Percentiles rank a stretch among this genome's conserved stretches.
Conservation (phyloP, 2,888 invertebrate species). For the Dryobotodes eremita region DNA sequence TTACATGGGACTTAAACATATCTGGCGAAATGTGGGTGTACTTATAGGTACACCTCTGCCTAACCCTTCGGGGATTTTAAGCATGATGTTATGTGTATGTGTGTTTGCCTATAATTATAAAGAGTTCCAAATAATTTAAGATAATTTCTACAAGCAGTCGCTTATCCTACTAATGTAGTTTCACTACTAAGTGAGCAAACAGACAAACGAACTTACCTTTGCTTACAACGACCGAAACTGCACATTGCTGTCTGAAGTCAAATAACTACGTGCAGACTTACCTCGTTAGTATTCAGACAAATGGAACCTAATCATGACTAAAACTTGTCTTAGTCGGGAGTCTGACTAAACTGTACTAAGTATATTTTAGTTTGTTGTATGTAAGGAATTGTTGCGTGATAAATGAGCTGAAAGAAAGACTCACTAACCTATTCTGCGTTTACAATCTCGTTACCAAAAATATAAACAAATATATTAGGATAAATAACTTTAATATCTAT, state of each 20-base stretch:
- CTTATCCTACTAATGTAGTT: conserved; percentile 2
- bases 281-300: conserved; percentile 39
- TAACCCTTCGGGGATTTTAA: no score
- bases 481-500: no score
- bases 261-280: conserved; percentile 33
- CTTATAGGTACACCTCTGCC: neutral
- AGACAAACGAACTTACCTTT: conserved; percentile 16
- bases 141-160: neutral
- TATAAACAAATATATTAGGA: neutral
- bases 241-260: conserved; percentile 7
- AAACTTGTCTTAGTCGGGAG: conserved; percentile 7
- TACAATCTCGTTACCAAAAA: neutral
- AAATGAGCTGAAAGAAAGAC: neutral
- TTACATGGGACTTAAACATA: no score
- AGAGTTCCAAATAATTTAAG: neutral
- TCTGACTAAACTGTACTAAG: conserved; percentile 20
- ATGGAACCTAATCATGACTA: conserved; percentile 29
- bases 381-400: conserved; percentile 1
- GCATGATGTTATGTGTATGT: neutral
- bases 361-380: conserved; percentile 12
- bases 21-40: no score
- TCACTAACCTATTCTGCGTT: neutral
- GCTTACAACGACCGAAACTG: neutral
- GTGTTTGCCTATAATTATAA: neutral
- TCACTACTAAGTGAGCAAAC: neutral